Conservation (phyloP, 2,797 vertebrate genomes). For the Cryptoblepharus egeriae region DNA sequence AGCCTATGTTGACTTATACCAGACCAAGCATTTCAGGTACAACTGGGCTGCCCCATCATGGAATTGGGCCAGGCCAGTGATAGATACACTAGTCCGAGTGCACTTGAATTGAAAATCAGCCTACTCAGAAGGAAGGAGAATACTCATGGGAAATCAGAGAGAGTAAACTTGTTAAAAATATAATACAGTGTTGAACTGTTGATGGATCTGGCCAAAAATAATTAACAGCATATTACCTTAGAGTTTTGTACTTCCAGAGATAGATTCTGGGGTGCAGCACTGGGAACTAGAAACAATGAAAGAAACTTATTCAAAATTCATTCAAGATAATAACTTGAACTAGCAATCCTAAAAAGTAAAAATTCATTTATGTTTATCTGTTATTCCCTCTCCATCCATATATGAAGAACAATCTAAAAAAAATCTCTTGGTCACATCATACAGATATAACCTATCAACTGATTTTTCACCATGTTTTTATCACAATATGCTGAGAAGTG, state of each 20-base stretch:
- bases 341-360: not conserved
- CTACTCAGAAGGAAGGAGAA: not conserved
- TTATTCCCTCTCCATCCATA: too few species aligned
- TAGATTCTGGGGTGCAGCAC: constrained; percentile 94
- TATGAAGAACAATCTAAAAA: not conserved
- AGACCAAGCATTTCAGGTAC: too few species aligned
- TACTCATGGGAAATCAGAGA: not conserved
- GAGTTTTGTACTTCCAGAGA: constrained; percentile 96
- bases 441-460: too few species aligned
- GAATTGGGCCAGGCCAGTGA: too few species aligned
- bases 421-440: not conserved
- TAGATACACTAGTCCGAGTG: too few species aligned
- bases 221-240: constrained; percentile 84
- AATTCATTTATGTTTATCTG: not conserved
- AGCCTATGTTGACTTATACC: too few species aligned
- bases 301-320: constrained; percentile 1
- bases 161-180: not conserved
- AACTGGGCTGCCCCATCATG: too few species aligned
- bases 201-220: not conserved
- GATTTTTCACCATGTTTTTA: too few species aligned
- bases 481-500: too few species aligned
- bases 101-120: too few species aligned
- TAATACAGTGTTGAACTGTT: not conserved
- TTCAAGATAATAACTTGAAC: not conserved
- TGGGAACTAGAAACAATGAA: constrained; percentile 84